phyloP scores from a whole-genome alignment of 2,888 invertebrate genomes.

The Bombyx huttoni region DNA sequence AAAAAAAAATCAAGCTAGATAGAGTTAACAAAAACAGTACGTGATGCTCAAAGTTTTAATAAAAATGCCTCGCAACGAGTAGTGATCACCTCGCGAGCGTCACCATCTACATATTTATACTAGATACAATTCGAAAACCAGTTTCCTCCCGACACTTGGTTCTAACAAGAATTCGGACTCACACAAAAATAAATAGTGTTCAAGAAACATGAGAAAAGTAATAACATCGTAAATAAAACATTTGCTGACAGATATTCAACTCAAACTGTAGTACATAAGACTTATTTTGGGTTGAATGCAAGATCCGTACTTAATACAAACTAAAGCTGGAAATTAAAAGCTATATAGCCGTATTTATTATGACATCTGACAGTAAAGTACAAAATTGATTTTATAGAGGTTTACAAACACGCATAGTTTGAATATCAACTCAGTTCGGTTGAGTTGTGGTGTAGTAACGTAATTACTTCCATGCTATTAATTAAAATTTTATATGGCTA shows the following conservation, averaged over 20 bases:
- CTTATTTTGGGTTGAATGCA: slow-evolving; percentile 30
- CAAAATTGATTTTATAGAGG: slow-evolving; percentile 63
- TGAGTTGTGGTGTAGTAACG: slow-evolving; percentile 22
- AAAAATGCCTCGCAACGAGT: slow-evolving; percentile 38
- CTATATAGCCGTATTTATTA: slow-evolving; percentile 62
- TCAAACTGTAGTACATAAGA: slow-evolving; percentile 38
- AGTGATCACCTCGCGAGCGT: slow-evolving; percentile 55
- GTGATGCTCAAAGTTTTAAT: neutral
- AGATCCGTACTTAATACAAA: slow-evolving; percentile 36
- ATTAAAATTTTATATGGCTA: slow-evolving; percentile 35
- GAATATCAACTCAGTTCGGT: slow-evolving; percentile 34
- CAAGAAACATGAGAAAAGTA: slow-evolving; percentile 63
- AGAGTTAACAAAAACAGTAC: neutral
- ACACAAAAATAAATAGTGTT: slow-evolving; percentile 67
- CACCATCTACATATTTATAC: slow-evolving; percentile 59
- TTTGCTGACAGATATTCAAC: slow-evolving; percentile 35
- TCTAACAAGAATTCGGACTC: slow-evolving; percentile 68
- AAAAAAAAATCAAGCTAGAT: too few species aligned
- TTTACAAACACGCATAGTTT: slow-evolving; percentile 43
- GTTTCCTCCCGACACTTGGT: slow-evolving; percentile 51
- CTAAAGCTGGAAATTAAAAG: slow-evolving; percentile 43
- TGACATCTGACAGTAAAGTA: slow-evolving; percentile 63
- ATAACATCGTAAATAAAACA: slow-evolving; percentile 37
- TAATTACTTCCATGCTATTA: slow-evolving; percentile 37
- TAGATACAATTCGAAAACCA: slow-evolving; percentile 56